A percentile compares a stretch with the other conserved stretches of the same genome.
These are phyloP conservation scores for Pemphredon lugubris DNA, from an alignment of 2,888 invertebrate genomes.

Conservation along the genomic window DNA sequence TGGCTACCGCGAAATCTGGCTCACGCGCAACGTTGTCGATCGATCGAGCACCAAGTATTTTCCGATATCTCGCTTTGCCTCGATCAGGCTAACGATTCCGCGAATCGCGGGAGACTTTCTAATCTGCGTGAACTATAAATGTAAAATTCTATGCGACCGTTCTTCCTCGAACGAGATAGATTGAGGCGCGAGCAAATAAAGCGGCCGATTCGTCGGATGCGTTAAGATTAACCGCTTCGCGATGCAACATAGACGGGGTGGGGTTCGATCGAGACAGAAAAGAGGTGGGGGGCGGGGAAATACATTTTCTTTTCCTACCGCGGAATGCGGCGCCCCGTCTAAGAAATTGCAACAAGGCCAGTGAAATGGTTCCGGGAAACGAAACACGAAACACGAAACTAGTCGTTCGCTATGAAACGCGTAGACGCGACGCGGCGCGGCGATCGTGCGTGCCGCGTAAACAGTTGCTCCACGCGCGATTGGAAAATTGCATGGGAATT, in stretches of 20 bases:
- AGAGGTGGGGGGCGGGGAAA: too few relatives aligned
- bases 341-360: conserved; percentile 48
- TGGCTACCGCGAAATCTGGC: too few relatives aligned
- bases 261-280: not conserved
- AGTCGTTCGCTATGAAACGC: too few relatives aligned
- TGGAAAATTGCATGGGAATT: too few relatives aligned
- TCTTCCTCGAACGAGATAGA: conserved; percentile 41
- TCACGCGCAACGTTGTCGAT: too few relatives aligned
- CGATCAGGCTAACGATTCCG: conserved; percentile 19
- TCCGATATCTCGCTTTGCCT: not conserved
- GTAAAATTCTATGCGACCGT: conserved; percentile 26
- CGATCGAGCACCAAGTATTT: not conserved
- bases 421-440: conserved; percentile 2
- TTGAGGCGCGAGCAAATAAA: conserved; percentile 46
- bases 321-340: conserved; percentile 32
- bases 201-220: conserved; percentile 45
- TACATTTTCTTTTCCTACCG: conserved; percentile 5
- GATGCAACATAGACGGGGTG: conserved; percentile 16
- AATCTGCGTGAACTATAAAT: conserved; percentile 33
- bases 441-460: too few relatives aligned
- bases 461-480: too few relatives aligned
- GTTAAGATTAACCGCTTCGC: conserved; percentile 38
- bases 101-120: conserved; percentile 40
- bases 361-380: conserved; percentile 44
- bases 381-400: conserved; percentile 11